Base-by-base conservation (phyloP, 1,140 invertebrate genomes). In the Trichogramma pretiosum region DNA sequence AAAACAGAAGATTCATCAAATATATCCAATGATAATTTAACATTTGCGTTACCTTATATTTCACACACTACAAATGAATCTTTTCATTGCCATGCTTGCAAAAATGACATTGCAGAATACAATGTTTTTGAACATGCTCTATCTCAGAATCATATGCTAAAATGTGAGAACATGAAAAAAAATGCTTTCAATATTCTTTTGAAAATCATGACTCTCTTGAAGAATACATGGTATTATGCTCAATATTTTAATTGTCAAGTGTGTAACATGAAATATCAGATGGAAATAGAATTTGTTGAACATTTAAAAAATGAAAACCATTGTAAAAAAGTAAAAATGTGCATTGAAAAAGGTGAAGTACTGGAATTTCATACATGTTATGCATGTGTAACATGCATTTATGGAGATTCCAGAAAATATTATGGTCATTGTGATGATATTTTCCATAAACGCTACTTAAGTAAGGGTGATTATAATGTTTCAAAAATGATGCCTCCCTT, bases 321-420 rank as follows among this genome's bases (percentile, higher is more conserved):
- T 33, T 9, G 39, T 22, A 10, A 24, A 17, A 23, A 47, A n/a
- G 9, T 11, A 4, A 21, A 34, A 39, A 45, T 19, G 28, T 36
- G 26, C 3, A 8, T 13, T 19, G 7, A 3, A 41, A 49, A 48
- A 17, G 23, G 3, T 14, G 43, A 22, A 14, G 24, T 33, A 42
- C 1, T 10, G 5, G 13, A 46, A 41, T 51, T 55, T 37, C 58
- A 60, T 53, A 52, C 53, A 9, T 66, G 64, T 17, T 44, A 44
- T 34, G 9, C 36, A 9, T 66, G 64, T 41, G 48, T 46, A 1
- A 28, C 48, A 4, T 52, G 50, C 19, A 64, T 57, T 54, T 49
- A 56, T 17, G 58, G 56, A 14, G 48, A 26, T 14, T n/a, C 24
- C 5, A 5, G 46, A 16, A 28, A n/a, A 18, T 58, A 55, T 41